phyloP scores from a whole-genome alignment of 2,113 vertebrate genomes.

The human region DNA sequence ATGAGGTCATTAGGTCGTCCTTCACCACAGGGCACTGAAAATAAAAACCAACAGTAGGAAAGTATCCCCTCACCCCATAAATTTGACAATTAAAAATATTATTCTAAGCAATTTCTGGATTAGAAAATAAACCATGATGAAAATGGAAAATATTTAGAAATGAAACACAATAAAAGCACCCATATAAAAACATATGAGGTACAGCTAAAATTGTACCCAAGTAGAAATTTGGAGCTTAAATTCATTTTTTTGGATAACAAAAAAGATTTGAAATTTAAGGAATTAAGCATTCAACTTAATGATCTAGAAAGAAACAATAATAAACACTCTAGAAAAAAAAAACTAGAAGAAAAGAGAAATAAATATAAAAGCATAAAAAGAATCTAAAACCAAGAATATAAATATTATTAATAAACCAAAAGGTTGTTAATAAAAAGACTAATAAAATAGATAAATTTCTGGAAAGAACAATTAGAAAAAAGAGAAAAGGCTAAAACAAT shows the following conservation, averaged over 20 bases:
- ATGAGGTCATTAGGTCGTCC: neutral
- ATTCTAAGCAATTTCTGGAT: neutral
- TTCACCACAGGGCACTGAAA: slow-evolving; percentile 42
- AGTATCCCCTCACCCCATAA: neutral
- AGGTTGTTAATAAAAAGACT: neutral
- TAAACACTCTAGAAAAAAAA: neutral
- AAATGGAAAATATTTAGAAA: slow-evolving; percentile 51
- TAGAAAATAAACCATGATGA: slow-evolving; percentile 25
- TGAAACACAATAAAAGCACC: neutral
- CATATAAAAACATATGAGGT: neutral
- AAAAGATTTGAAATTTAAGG: neutral
- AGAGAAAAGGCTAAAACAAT: neutral
- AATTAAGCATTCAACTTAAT: neutral
- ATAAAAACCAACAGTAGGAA: slow-evolving; percentile 45
- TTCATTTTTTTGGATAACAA: slow-evolving; percentile 10
- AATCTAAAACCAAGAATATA: slow-evolving; percentile 15
- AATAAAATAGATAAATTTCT: neutral
- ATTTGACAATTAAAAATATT: neutral
- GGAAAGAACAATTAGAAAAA: neutral
- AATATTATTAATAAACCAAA: slow-evolving; percentile 27
- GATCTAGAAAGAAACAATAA: neutral
- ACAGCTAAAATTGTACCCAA: neutral
- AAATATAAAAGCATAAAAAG: neutral
- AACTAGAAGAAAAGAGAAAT: neutral
- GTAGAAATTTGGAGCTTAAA: neutral